Percentiles rank a stretch among this genome's conserved stretches.
These are phyloP conservation scores for Hermetia illucens DNA, from an alignment of 1,140 invertebrate species.

Conservation along the genomic window DNA sequence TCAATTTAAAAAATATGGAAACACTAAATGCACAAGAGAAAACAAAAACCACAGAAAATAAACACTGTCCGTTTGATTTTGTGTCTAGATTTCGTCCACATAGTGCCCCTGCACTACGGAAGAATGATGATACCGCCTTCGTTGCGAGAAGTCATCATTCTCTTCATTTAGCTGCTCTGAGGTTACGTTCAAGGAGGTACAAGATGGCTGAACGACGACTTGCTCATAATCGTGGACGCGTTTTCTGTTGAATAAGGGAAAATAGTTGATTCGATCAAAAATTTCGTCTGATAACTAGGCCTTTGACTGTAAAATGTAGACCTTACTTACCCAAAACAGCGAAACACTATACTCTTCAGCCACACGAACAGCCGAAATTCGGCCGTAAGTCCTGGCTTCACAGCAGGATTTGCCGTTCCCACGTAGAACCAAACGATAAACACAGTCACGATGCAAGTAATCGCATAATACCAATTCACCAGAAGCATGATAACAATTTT, in stretches of 20 bases:
- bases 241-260: conserved; percentile 37
- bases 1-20: no score
- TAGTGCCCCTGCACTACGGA: conserved; percentile 64
- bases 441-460: conserved; percentile 64
- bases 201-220: conserved; percentile 75
- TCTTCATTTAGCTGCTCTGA: conserved; percentile 84
- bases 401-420: conserved; percentile 82
- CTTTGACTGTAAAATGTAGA: no score
- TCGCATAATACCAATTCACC: conserved; percentile 83
- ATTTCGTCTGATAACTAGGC: neutral
- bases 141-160: conserved; percentile 83
- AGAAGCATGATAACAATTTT: conserved; percentile 85
- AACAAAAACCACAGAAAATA: no score
- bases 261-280: neutral
- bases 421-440: conserved; percentile 87
- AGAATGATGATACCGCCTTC: conserved; percentile 84
- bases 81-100: conserved; percentile 33
- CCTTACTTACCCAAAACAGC: conserved; percentile 66
- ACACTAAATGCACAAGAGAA: no score
- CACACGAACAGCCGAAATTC: conserved; percentile 80
- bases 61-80: no score
- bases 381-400: conserved; percentile 77
- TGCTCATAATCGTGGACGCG: conserved; percentile 72
- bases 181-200: conserved; percentile 64
- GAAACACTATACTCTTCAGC: conserved; percentile 58